These are phyloP conservation scores for Tenrec ecaudatus DNA, from an alignment of 2,113 vertebrate genomes.

Conservation along the genomic window DNA sequence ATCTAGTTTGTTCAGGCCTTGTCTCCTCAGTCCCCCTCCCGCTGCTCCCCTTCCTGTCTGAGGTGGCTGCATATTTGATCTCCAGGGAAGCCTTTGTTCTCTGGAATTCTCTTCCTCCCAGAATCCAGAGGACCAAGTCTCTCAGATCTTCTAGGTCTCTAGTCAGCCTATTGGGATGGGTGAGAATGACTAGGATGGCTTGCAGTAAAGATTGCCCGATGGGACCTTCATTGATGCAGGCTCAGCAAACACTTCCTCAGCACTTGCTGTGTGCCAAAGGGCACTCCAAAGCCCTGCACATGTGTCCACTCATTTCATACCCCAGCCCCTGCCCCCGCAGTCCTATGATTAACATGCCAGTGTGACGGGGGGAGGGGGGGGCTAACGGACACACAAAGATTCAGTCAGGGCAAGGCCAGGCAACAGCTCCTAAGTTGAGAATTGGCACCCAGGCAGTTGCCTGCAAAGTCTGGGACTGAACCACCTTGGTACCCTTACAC, in stretches of 20 bases:
- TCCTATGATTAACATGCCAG: background rate
- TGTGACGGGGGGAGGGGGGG: background rate
- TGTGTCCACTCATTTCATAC: rapidly evolving
- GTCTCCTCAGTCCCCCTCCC: background rate
- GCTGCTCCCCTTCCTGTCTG: too few relatives aligned
- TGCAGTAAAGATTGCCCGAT: rapidly evolving
- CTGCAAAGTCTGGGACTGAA: background rate
- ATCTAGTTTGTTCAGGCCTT: too few relatives aligned
- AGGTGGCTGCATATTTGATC: slow-evolving; percentile 12
- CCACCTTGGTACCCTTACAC: background rate
- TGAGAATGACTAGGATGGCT: background rate
- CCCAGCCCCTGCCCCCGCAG: too few relatives aligned
- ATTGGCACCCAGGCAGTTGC: background rate
- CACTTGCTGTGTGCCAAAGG: background rate
- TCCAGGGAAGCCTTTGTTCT: slow-evolving; percentile 52
- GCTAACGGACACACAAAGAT: background rate
- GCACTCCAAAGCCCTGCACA: background rate
- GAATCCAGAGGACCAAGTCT: background rate
- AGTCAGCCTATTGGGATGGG: slow-evolving; percentile 2
- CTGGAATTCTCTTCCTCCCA: slow-evolving; percentile 46
- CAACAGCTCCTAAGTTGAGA: background rate
- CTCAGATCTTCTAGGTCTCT: slow-evolving; percentile 29
- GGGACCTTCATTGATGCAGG: background rate
- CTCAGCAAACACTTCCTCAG: background rate
- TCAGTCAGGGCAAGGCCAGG: background rate